phyloP scores from a whole-genome alignment of 1,140 invertebrate genomes.

The Caligus rogercresseyi region DNA sequence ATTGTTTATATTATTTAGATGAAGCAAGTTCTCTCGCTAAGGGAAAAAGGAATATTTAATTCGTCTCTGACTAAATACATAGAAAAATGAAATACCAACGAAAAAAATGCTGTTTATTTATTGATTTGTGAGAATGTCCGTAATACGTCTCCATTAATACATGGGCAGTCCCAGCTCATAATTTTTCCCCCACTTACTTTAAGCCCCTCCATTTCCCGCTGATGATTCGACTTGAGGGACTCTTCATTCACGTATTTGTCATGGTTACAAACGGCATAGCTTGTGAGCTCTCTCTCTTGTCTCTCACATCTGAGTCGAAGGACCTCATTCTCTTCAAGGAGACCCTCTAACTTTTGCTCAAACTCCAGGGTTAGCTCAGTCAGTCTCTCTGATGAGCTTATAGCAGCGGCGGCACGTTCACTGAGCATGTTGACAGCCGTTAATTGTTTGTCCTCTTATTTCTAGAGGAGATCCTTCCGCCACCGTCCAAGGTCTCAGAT shows the following conservation, averaged over 20 bases:
- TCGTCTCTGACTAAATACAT: no score
- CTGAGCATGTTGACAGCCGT: not conserved
- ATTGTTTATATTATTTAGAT: no score
- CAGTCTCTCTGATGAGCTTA: no score
- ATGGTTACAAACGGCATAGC: not conserved
- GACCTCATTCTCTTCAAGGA: not conserved
- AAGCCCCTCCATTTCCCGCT: not conserved
- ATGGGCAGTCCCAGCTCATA: no score
- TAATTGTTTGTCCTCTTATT: slow-evolving; percentile 26
- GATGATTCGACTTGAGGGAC: not conserved
- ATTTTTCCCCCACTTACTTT: no score
- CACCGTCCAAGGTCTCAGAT: slow-evolving; percentile 36
- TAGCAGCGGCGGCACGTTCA: no score
- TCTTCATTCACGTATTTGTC: not conserved
- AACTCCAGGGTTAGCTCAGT: not conserved
- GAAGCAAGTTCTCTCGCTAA: no score
- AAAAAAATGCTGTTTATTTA: no score
- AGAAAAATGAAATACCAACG: no score
- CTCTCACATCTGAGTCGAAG: not conserved
- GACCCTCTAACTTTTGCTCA: not conserved
- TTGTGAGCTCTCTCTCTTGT: not conserved
- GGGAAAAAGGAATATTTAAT: no score
- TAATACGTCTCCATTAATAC: no score
- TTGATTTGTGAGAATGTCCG: no score
- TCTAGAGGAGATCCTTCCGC: slow-evolving; percentile 35